Conservation (phyloP, 2,113 vertebrate species). For the Chaetodon auriga region DNA sequence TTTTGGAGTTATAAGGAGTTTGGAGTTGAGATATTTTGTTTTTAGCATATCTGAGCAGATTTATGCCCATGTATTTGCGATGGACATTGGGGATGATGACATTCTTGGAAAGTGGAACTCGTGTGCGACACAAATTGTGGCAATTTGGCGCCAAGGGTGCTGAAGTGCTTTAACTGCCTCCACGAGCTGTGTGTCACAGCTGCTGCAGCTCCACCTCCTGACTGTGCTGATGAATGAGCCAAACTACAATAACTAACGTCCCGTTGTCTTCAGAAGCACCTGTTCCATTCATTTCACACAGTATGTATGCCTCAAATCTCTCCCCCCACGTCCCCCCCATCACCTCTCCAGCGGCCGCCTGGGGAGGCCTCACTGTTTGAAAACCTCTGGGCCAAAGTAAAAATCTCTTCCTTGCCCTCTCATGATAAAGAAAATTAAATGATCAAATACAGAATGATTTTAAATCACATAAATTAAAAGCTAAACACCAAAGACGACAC, state of each 20-base stretch:
- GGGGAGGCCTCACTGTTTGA: neutral
- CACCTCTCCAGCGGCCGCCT: neutral
- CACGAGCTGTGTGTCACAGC: neutral
- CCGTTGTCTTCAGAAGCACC: neutral
- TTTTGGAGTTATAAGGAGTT: neutral
- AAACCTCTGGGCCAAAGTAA: constrained; percentile 22
- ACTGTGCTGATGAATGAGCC: neutral
- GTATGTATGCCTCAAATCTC: neutral
- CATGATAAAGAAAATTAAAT: constrained; percentile 53
- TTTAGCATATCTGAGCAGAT: neutral
- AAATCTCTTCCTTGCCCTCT: neutral
- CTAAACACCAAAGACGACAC: constrained; percentile 58
- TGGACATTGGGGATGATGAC: neutral
- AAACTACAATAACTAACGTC: neutral
- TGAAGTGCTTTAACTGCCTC: neutral
- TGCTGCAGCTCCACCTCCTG: neutral
- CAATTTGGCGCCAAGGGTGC: neutral
- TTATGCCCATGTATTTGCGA: neutral
- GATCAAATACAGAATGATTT: constrained; percentile 70
- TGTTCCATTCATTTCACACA: neutral
- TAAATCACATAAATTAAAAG: constrained; percentile 65
- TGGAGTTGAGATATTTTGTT: neutral
- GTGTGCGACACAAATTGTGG: neutral
- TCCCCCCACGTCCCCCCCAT: neutral
- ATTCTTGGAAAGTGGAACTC: neutral